phyloP scores from a whole-genome alignment of 2,797 vertebrate genomes.

The Coluber constrictor region DNA sequence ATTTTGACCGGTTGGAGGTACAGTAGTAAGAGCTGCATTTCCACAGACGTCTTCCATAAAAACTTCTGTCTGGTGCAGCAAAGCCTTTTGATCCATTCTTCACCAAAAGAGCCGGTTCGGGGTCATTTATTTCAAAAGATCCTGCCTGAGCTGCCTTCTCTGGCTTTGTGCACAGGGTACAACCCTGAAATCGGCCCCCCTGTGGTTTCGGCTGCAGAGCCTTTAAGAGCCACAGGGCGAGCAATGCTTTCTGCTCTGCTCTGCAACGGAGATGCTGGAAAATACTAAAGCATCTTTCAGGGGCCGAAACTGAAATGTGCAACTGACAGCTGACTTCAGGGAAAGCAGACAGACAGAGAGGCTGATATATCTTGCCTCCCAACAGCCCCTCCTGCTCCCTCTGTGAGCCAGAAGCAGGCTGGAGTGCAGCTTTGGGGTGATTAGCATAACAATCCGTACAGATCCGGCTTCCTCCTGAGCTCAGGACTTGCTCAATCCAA shows the following conservation, averaged over 20 bases:
- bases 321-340: conserved; percentile 15
- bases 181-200: background rate
- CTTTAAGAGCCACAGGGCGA: background rate
- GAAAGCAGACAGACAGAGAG: background rate
- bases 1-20: background rate
- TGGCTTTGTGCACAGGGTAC: background rate
- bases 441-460: conserved; percentile 77
- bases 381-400: background rate
- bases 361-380: background rate
- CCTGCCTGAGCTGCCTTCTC: background rate
- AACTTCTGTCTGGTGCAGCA: background rate
- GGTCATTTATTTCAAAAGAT: background rate
- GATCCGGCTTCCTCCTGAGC: conserved; percentile 69
- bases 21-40: background rate
- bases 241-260: background rate
- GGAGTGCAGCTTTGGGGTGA: conserved; percentile 75
- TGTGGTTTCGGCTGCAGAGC: background rate
- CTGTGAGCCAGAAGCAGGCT: conserved; percentile 68
- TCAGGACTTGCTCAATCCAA: conserved; percentile 75
- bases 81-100: background rate
- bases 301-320: background rate
- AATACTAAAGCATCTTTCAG: background rate
- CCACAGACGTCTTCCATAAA: background rate
- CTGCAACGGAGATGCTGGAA: background rate
- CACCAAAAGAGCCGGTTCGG: background rate